A percentile compares a stretch with the other conserved stretches of the same genome.
Evolutionary conservation across 2,888 invertebrate genomes (phyloP).

Genomic region (Boloria selene): DNA sequence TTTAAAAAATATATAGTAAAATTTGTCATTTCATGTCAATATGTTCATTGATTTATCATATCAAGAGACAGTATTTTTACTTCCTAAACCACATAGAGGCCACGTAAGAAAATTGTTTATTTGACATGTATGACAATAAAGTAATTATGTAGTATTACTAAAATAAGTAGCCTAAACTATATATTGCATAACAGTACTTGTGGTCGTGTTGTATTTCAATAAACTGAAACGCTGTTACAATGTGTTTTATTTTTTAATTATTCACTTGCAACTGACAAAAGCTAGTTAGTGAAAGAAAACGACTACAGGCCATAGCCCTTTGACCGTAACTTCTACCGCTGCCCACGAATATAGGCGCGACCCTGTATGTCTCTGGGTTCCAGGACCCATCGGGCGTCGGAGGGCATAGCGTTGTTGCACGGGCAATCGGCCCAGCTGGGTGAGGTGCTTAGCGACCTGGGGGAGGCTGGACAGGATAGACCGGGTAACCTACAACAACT

Average conservation of each 20-base stretch:
- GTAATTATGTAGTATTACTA: slow-evolving; percentile 67
- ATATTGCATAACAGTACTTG: slow-evolving; percentile 65
- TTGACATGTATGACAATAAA: slow-evolving; percentile 80
- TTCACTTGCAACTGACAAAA: background rate
- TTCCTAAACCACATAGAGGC: background rate
- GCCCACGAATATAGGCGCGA: no score
- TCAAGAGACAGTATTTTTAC: background rate
- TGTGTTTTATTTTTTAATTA: slow-evolving; percentile 28
- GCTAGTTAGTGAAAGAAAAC: no score
- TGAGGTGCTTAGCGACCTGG: no score
- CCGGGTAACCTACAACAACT: no score
- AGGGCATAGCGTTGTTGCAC: no score
- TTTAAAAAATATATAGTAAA: background rate
- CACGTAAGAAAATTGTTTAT: slow-evolving; percentile 46
- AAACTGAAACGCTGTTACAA: slow-evolving; percentile 70
- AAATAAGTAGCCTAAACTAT: slow-evolving; percentile 68
- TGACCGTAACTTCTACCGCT: no score
- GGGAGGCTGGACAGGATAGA: no score
- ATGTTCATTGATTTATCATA: background rate
- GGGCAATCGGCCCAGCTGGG: no score
- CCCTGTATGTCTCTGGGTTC: no score
- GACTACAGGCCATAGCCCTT: no score
- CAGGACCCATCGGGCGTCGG: no score
- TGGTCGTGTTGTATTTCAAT: slow-evolving; percentile 78
- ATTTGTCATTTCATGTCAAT: slow-evolving; percentile 21